These are phyloP conservation scores for Microtus oregoni DNA, from an alignment of 2,113 vertebrate species.

Conservation along the genomic window DNA sequence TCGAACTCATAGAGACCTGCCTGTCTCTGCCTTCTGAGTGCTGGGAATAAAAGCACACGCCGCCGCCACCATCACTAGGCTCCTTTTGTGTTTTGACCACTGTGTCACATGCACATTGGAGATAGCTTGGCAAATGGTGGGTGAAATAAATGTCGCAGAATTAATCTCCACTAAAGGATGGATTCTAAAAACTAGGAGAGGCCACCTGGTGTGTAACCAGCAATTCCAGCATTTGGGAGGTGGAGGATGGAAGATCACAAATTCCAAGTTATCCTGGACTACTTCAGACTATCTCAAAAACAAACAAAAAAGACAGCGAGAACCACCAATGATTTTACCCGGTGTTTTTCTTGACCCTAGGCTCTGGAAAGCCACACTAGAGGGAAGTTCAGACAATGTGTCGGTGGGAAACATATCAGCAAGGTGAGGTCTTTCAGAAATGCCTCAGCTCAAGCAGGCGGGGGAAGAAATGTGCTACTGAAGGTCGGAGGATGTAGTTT, in stretches of 20 bases:
- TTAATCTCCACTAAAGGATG: neutral
- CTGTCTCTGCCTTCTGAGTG: no score
- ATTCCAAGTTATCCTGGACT: neutral
- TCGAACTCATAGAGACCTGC: no score
- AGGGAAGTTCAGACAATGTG: neutral
- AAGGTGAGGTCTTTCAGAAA: neutral
- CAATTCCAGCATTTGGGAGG: neutral
- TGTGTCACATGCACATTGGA: neutral
- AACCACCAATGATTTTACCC: neutral
- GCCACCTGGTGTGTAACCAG: neutral
- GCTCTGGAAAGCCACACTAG: neutral
- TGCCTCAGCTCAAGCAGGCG: neutral
- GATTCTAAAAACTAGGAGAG: neutral
- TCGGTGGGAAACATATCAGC: neutral
- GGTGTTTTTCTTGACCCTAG: neutral
- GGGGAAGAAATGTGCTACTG: no score
- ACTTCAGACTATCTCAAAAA: neutral
- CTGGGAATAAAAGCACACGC: no score
- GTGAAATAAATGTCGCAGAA: slow-evolving; percentile 24
- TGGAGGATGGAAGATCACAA: neutral
- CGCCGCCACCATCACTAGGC: no score
- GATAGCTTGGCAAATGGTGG: neutral
- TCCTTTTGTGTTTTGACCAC: neutral
- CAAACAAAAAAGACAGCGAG: neutral
- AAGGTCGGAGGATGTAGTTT: neutral